Base-by-base conservation (phyloP, 2,797 vertebrate genomes). In the Pristis pectinata region DNA sequence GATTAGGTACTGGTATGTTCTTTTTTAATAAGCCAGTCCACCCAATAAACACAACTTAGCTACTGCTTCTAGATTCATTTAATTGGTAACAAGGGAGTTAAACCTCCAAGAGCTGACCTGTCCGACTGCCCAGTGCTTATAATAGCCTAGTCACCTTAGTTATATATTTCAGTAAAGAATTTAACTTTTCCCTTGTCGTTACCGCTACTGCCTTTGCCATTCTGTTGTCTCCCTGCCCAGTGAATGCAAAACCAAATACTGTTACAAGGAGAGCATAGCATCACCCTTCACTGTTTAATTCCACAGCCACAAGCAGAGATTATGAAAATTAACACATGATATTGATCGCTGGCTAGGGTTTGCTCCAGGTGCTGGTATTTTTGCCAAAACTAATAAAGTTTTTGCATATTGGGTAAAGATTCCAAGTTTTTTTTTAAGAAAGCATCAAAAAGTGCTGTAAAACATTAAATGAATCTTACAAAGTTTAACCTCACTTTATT, bases 401-500 rank as follows among this genome's bases (percentile, higher is more conserved):
- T 1, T 19, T 19, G 77, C n/a, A 37, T 37, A 41, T 1, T 61
- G 64, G 61, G 61, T 64, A 64, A 64, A 64, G 61, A 13, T 64
- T 61, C 61, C 1, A 61, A 64, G 64, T 13, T 64, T 64, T 64
- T n/a, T n/a, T n/a, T n/a, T n/a, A n/a, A 64, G 64, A 13, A 17
- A 79, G 5, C n/a, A 79, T n/a, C n/a, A 37, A 41, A 37, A 7
- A 82, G 85, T 93, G 77, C 83, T 95, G 44, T 49, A 95, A 94
- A 85, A 37, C 95, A 76, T 94, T 94, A 95, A 94, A 74, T 37
- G 53, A 83, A 95, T 44, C 74, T 94, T 74, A 59, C 56, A 93
- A 94, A 89, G 89, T 85, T 94, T 92, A 82, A 34, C 94, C 87
- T 95, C 95, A 95, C 79, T 93, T 95, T 72, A 95, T n/a, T n/a